phyloP scores from a whole-genome alignment of 2,888 invertebrate species.

The Nymphalis polychloros region DNA sequence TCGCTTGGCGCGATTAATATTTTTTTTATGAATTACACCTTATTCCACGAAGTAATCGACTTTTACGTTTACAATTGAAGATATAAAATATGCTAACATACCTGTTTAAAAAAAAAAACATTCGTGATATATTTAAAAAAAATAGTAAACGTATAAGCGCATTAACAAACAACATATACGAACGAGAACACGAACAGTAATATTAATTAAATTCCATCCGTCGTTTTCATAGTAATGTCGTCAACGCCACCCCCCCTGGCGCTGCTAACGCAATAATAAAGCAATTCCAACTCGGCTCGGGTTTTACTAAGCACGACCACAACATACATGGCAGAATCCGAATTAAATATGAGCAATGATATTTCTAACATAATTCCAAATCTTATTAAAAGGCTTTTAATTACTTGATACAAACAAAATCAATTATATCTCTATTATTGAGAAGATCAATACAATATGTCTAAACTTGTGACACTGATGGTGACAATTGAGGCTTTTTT shows the following conservation, averaged over 20 bases:
- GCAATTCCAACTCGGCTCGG: slow-evolving; percentile 52
- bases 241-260: slow-evolving; percentile 30
- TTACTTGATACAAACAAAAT: too few species aligned
- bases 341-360: not conserved
- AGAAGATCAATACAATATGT: too few species aligned
- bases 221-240: slow-evolving; percentile 23
- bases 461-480: too few species aligned
- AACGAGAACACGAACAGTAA: not conserved
- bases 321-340: slow-evolving; percentile 1
- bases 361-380: not conserved
- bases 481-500: too few species aligned
- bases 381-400: not conserved
- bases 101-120: too few species aligned
- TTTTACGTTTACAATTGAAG: too few species aligned
- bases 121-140: too few species aligned
- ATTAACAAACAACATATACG: not conserved
- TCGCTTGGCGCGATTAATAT: too few species aligned
- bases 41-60: too few species aligned
- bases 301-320: slow-evolving; percentile 7
- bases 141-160: not conserved
- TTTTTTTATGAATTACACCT: too few species aligned
- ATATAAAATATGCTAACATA: too few species aligned
- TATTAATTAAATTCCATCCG: slow-evolving; percentile 32
- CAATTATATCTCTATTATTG: too few species aligned
- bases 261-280: slow-evolving; percentile 71